Evolutionary conservation across 2,113 vertebrate species (phyloP).

Genomic region (Elgaria multicarinata): DNA sequence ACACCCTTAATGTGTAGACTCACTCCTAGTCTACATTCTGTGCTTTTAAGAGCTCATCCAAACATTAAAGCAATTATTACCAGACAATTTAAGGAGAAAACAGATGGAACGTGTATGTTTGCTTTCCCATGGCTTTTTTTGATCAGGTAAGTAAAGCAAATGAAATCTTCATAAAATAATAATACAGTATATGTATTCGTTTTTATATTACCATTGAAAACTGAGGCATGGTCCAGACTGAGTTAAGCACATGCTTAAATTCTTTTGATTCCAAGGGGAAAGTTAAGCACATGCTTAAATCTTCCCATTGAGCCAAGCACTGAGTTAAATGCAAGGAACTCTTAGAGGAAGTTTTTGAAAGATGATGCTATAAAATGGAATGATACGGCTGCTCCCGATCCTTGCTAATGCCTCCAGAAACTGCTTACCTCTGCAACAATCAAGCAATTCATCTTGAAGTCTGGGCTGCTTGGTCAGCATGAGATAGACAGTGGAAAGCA

Average conservation of each 20-base stretch:
- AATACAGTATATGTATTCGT: no score
- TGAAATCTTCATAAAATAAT: background rate
- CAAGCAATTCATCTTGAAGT: background rate
- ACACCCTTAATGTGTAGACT: no score
- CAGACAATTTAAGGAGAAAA: background rate
- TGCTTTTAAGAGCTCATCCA: background rate
- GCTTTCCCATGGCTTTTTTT: background rate
- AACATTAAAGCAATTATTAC: background rate
- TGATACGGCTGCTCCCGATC: background rate
- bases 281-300: background rate
- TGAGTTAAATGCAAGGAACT: background rate
- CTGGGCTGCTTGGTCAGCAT: background rate
- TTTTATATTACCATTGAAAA: background rate
- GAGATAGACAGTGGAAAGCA: background rate
- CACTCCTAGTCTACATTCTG: no score
- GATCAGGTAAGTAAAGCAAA: background rate
- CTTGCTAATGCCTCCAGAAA: constrained; percentile 2
- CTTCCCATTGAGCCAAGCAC: background rate
- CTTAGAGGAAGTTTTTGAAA: background rate
- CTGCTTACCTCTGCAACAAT: background rate
- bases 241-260: background rate
- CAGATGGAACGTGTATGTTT: background rate
- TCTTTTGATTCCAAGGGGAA: background rate
- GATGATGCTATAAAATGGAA: constrained; percentile 5
- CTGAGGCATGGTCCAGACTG: background rate